Conservation (phyloP, 2,113 vertebrate genomes). For the Nettapus auritus region DNA sequence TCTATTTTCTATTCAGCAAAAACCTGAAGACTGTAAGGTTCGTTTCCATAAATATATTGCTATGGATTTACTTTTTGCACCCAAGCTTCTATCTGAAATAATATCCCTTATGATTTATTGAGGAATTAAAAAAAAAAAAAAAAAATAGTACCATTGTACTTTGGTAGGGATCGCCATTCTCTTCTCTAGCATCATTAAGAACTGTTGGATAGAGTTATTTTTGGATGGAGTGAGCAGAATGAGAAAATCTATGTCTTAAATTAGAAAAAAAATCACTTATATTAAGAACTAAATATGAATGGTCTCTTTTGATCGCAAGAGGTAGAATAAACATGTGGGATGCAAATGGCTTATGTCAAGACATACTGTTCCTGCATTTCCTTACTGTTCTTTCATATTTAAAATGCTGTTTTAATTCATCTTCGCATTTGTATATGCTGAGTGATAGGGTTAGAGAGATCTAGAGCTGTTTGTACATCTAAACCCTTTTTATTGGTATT, state of each 20-base stretch:
- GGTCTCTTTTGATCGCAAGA: constrained; percentile 18
- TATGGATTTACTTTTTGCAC: background rate
- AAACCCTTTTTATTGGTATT: constrained; percentile 63
- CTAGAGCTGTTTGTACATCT: background rate
- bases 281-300: constrained; percentile 56
- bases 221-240: background rate
- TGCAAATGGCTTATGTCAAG: constrained; percentile 36
- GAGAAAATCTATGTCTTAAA: constrained; percentile 27
- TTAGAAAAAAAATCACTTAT: background rate
- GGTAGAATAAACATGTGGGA: background rate
- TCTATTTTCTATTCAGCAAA: background rate
- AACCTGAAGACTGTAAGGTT: background rate
- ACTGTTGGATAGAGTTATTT: constrained; percentile 2
- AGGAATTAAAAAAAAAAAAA: background rate
- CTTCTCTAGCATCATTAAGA: background rate
- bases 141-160: background rate
- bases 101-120: background rate
- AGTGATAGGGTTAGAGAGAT: constrained; percentile 64
- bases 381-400: constrained; percentile 66
- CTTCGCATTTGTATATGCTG: constrained; percentile 54
- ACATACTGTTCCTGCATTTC: constrained; percentile 58
- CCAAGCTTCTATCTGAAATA: background rate
- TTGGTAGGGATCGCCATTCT: background rate
- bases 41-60: background rate
- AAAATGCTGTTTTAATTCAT: constrained; percentile 62